phyloP scores from a whole-genome alignment of 92 coral and sea anemone genomes.

The Montipora capitata region DNA sequence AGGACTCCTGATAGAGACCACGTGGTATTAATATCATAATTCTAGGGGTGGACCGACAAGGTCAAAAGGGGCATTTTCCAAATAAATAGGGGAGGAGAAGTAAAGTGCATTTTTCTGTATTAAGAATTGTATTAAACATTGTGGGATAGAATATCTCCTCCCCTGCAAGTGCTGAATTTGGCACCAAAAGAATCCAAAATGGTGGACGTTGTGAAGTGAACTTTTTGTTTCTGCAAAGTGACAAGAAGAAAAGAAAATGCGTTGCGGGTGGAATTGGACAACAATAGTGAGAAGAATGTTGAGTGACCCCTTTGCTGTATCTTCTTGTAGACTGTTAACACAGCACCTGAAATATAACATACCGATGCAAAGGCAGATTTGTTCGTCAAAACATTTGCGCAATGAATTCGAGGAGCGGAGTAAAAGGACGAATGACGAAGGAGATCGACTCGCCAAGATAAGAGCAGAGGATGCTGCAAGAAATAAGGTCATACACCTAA shows the following conservation, averaged over 20 bases:
- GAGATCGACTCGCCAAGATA: conserved; percentile 49
- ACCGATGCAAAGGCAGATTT: conserved; percentile 29
- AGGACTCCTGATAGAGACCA: conserved; percentile 73
- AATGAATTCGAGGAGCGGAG: not conserved
- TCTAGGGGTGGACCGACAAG: conserved; percentile 74
- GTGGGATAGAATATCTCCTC: not conserved
- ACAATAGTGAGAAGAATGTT: conserved; percentile 1
- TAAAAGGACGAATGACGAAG: conserved; percentile 3
- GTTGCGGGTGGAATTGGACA: conserved; percentile 1
- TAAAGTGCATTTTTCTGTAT: not conserved
- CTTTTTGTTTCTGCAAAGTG: not conserved
- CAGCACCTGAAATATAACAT: not conserved
- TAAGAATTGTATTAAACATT: no score
- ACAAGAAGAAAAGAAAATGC: not conserved
- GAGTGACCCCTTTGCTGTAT: not conserved
- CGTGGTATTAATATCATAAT: conserved; percentile 77
- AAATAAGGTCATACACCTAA: conserved; percentile 56
- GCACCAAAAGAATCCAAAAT: not conserved
- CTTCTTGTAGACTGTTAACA: not conserved
- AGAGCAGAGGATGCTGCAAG: conserved; percentile 48
- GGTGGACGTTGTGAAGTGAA: conserved; percentile 6
- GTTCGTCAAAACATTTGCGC: conserved; percentile 2
- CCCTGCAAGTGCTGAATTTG: not conserved
- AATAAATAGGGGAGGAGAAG: conserved; percentile 36
- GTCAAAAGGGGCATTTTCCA: not conserved